Evolutionary conservation across 2,888 invertebrate species (phyloP), one percentile per base, ranked within the genome.

Genomic region (Harpalus rubripes): DNA sequence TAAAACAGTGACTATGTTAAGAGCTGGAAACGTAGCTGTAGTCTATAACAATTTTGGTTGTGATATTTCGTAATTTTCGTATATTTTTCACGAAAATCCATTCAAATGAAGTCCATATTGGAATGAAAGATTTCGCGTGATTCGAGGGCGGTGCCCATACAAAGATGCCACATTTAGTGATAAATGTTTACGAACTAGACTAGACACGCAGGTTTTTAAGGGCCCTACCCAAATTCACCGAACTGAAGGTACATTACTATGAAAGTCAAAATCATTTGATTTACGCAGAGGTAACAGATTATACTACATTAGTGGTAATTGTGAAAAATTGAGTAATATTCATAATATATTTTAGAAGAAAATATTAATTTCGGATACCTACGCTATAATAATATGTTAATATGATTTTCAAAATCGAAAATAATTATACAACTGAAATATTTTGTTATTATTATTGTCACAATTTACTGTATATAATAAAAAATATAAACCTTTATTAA

Each of bases 101-200:
- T 32, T 68, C 63, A 18, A n/a, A n/a, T n/a, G n/a, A 65, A 32
- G n/a, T 32, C 68, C 68, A 68, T 32, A 68, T 68, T 68, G n/a
- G 39, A 68, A 39, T 39, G 39, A 68, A 39, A 68, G 39, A 7
- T 39, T 74, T 74, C 18, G 44, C 72, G 72, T 74, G 72, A 68
- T 41, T 74, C 72, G 41, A 52, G 72, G 41, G 44, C 72, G 41
- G 72, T 7, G 56, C 58, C 58, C 26, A 32, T 32, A 56, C 58
- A 26, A 68, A 32, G 81, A 68, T 58, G 68, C 68, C 81, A 81
- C 81, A 63, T 65, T 41, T 44, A 39, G 52, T 81, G 72, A 81
- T 81, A 81, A 81, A 81, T 81, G 81, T 81, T 81, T 68, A 22
- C 8, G 68, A 56, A 72, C 56, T 15, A 39, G 18, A 56, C 52